These are phyloP conservation scores for Crambe crambe DNA, from an alignment of 37 sponge, comb jelly and placozoan species.

Conservation along the genomic window DNA sequence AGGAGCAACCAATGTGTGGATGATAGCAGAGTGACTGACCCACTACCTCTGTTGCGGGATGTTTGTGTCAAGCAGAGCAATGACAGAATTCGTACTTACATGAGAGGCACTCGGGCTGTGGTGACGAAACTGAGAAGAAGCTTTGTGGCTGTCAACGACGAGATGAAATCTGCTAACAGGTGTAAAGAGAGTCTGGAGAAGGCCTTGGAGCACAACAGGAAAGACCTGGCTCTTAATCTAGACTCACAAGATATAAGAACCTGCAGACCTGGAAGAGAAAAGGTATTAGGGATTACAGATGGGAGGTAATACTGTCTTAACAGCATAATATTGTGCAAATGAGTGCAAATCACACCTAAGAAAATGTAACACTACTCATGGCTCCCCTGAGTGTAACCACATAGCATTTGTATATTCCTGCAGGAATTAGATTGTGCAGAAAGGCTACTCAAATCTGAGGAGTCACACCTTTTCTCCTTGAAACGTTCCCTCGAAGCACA, in stretches of 20 bases:
- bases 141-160: conserved; percentile 52
- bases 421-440: conserved; percentile 60
- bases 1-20: conserved; percentile 17
- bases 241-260: conserved; percentile 38
- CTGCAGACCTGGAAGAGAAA: conserved; percentile 62
- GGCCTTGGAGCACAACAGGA: conserved; percentile 73
- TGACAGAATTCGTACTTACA: conserved; percentile 51
- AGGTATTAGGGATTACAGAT: conserved; percentile 26
- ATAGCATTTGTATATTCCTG: background rate
- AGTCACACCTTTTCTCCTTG: conserved; percentile 30
- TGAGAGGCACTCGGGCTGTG: conserved; percentile 46
- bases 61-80: conserved; percentile 63
- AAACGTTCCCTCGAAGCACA: conserved; percentile 59
- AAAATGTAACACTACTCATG: no score
- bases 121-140: conserved; percentile 44
- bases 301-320: background rate
- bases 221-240: conserved; percentile 57
- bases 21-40: conserved; percentile 29
- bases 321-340: background rate
- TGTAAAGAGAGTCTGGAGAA: conserved; percentile 69
- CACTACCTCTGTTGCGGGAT: conserved; percentile 57
- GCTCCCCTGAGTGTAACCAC: background rate
- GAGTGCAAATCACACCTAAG: no score
- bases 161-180: conserved; percentile 61
- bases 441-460: conserved; percentile 36